These are phyloP conservation scores for Falcunculus frontatus DNA, from an alignment of 2,113 vertebrate species.

Conservation along the genomic window DNA sequence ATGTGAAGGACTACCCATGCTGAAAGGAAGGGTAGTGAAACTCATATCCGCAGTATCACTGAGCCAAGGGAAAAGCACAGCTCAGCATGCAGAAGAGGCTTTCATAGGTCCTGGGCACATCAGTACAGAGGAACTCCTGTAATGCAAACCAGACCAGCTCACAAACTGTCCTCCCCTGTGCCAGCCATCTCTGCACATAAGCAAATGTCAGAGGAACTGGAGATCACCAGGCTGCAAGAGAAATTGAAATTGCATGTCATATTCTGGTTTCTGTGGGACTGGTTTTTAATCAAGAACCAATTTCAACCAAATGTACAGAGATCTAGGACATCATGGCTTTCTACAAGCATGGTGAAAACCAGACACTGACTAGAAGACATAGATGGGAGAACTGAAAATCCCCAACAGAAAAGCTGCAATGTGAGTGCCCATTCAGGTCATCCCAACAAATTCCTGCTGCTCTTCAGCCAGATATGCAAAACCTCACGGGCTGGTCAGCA, in stretches of 20 bases:
- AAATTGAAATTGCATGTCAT: not conserved
- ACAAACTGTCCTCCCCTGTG: not conserved
- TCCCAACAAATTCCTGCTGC: not conserved
- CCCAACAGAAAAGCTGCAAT: not conserved
- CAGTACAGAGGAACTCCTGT: not conserved
- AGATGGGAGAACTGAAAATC: not conserved
- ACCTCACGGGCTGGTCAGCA: not conserved
- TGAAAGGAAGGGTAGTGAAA: not conserved
- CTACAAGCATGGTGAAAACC: not conserved
- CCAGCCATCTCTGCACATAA: not conserved
- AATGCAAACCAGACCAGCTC: not conserved
- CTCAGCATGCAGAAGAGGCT: not conserved
- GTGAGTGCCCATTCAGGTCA: not conserved
- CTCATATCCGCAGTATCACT: not conserved
- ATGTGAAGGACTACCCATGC: not conserved
- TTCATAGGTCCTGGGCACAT: not conserved
- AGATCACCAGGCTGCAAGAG: not conserved
- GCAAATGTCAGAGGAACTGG: not conserved
- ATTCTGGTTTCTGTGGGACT: not conserved
- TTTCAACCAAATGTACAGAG: not conserved
- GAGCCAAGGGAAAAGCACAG: not conserved
- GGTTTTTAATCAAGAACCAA: not conserved
- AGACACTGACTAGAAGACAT: not conserved
- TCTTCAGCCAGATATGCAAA: not conserved
- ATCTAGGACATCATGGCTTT: not conserved